Conservation (phyloP, 2,888 invertebrate species). For the Microplitis deprimator region DNA sequence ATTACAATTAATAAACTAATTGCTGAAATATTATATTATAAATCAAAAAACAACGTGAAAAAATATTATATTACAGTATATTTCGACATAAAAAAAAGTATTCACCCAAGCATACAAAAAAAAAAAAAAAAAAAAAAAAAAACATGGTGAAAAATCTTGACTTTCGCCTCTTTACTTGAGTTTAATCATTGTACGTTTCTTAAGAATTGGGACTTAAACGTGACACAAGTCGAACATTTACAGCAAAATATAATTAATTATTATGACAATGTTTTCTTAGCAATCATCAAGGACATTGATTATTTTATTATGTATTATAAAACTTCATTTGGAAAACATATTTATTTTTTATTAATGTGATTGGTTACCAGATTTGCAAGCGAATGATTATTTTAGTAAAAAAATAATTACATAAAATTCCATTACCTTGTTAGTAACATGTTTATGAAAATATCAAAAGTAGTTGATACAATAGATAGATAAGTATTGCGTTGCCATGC, state of each 20-base stretch:
- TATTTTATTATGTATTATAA: neutral
- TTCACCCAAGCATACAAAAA: constrained; percentile 5
- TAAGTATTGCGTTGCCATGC: neutral
- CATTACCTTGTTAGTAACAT: constrained; percentile 8
- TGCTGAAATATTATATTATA: neutral
- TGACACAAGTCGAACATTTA: neutral
- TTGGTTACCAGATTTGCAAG: neutral
- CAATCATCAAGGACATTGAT: constrained; percentile 30
- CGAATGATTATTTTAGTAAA: constrained; percentile 2
- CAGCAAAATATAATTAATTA: neutral
- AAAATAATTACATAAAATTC: neutral
- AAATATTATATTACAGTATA: constrained; percentile 5
- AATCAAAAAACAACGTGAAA: neutral
- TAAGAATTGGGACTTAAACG: constrained; percentile 29
- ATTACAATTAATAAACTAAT: neutral
- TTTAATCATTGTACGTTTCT: constrained; percentile 22
- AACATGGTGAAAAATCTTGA: constrained; percentile 31
- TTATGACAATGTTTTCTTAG: constrained; percentile 16
- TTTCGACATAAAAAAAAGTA: constrained; percentile 20
- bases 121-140: neutral
- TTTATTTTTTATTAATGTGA: neutral
- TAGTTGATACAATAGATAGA: constrained; percentile 9
- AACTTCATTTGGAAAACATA: neutral
- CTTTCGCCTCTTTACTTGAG: constrained; percentile 27
- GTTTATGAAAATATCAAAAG: neutral